These are phyloP conservation scores for Nomada fabriciana DNA, from an alignment of 2,888 invertebrate genomes.

Conservation along the genomic window DNA sequence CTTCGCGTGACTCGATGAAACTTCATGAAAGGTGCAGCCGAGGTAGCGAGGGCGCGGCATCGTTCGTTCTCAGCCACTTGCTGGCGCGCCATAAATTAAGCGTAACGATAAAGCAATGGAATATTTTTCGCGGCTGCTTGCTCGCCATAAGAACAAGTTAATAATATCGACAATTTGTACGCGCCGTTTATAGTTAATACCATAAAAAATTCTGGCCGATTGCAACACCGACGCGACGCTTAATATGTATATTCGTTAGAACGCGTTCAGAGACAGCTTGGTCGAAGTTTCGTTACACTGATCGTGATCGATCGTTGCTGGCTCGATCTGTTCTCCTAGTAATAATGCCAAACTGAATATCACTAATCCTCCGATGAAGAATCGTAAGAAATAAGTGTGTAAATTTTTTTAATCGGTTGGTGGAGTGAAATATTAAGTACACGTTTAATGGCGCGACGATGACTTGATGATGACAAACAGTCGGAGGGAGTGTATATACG, in stretches of 20 bases:
- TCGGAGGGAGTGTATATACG: background rate
- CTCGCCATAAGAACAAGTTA: constrained; percentile 34
- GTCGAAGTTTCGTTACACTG: background rate
- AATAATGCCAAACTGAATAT: background rate
- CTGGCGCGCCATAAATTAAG: constrained; percentile 44
- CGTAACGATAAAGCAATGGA: constrained; percentile 52
- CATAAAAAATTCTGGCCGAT: constrained; percentile 40
- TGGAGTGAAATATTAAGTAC: background rate
- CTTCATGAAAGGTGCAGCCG: constrained; percentile 39
- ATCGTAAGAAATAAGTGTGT: too few species aligned
- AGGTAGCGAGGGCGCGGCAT: constrained; percentile 34
- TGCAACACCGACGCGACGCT: constrained; percentile 24
- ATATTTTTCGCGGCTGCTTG: constrained; percentile 27
- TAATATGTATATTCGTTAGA: constrained; percentile 33
- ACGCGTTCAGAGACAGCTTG: constrained; percentile 3
- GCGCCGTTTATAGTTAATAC: constrained; percentile 43
- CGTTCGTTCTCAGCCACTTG: constrained; percentile 40
- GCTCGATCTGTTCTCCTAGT: background rate
- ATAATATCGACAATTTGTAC: constrained; percentile 49
- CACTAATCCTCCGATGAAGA: too few species aligned
- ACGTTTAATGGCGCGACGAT: background rate
- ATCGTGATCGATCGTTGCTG: background rate
- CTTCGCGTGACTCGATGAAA: constrained; percentile 50
- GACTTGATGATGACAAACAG: background rate
- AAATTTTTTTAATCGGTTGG: background rate